Conservation (phyloP, 92 coral and sea anemone species). For the Scolanthus callimorphus region DNA sequence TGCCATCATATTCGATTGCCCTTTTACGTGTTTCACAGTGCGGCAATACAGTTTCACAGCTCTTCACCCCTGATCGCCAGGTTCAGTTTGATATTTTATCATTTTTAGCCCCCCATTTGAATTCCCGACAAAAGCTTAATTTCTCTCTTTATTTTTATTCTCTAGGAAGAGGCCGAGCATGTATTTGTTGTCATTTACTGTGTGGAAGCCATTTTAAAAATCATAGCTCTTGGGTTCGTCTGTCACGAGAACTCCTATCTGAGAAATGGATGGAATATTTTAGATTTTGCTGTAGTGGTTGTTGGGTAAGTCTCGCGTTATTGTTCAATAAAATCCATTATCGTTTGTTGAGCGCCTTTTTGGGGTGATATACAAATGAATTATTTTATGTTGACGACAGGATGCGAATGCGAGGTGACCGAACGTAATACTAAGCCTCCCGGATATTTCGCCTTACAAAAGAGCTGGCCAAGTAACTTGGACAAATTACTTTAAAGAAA, state of each 20-base stretch:
- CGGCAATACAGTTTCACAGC: background rate
- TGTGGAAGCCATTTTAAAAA: constrained; percentile 86
- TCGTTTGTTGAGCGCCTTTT: too few relatives aligned
- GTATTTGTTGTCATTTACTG: constrained; percentile 89
- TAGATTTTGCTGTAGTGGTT: constrained; percentile 92
- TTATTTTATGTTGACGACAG: too few relatives aligned
- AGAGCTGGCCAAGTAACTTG: background rate
- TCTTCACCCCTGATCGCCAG: too few relatives aligned
- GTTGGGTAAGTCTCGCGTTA: constrained; percentile 97
- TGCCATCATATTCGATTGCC: background rate
- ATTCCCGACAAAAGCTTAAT: too few relatives aligned
- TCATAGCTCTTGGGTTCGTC: constrained; percentile 81
- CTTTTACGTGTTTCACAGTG: background rate
- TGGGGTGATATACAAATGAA: too few relatives aligned
- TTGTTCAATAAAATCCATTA: too few relatives aligned
- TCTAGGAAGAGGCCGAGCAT: constrained; percentile 78
- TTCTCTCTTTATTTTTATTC: too few relatives aligned
- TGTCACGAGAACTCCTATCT: constrained; percentile 86
- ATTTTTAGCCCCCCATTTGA: too few relatives aligned
- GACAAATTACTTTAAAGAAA: background rate
- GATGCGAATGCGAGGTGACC: too few relatives aligned
- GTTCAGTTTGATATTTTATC: too few relatives aligned
- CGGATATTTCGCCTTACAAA: constrained; percentile 6
- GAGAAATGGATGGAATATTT: constrained; percentile 97
- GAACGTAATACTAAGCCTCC: background rate